A percentile compares a stretch with the other conserved stretches of the same genome.
Conservation (phyloP, 2,797 vertebrate species). For the Ciconia nigra region DNA sequence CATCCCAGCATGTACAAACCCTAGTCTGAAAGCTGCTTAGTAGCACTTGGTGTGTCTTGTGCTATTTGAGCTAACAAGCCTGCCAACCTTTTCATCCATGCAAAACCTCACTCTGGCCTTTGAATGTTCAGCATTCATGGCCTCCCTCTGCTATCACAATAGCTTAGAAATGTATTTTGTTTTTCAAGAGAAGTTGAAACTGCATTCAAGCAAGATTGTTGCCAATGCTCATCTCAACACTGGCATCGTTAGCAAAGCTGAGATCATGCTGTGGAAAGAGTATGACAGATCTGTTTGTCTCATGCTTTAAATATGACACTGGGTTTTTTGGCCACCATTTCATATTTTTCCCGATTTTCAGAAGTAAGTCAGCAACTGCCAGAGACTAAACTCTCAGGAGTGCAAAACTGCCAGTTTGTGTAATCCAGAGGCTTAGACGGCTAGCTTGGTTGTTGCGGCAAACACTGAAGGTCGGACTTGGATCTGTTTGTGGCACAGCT, state of each 20-base stretch:
- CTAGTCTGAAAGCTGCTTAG: not conserved
- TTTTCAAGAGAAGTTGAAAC: not conserved
- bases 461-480: not conserved
- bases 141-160: not conserved
- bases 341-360: not conserved
- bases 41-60: not conserved
- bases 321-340: not conserved
- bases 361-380: not conserved
- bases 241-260: not conserved
- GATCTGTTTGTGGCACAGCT: not conserved
- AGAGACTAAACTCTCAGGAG: not conserved
- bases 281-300: not conserved
- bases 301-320: not conserved
- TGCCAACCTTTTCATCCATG: not conserved
- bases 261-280: not conserved
- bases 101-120: not conserved
- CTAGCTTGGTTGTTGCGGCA: not conserved
- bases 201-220: not conserved
- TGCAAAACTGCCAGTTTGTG: not conserved
- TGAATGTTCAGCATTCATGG: not conserved
- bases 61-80: not conserved
- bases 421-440: not conserved
- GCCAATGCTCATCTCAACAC: not conserved
- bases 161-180: not conserved
- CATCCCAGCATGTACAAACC: not conserved